A percentile compares a stretch with the other conserved stretches of the same genome.
Evolutionary conservation across 2,888 invertebrate genomes (phyloP).

Genomic region (Carterocephalus palaemon): DNA sequence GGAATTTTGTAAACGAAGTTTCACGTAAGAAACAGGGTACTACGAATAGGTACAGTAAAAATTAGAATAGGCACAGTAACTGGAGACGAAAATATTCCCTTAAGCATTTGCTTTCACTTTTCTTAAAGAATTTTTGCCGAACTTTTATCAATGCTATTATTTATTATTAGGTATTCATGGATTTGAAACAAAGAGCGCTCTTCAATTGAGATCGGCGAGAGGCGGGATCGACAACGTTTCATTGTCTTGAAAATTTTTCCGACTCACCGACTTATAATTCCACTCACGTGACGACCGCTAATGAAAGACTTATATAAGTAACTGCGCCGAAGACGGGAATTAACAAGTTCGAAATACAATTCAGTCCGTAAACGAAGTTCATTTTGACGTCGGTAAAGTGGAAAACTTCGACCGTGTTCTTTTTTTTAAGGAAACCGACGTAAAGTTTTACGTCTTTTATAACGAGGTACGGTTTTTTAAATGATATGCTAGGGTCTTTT

Average conservation of each 20-base stretch:
- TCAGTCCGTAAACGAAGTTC: conserved; percentile 69
- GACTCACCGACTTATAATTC: conserved; percentile 58
- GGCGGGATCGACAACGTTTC: conserved; percentile 29
- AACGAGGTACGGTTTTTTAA: conserved; percentile 49
- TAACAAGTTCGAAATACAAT: conserved; percentile 76
- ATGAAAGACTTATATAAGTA: conserved; percentile 76
- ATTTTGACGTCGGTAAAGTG: conserved; percentile 70
- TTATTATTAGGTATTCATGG: conserved; percentile 24
- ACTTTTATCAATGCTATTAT: conserved; percentile 20
- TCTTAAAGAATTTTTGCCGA: conserved; percentile 11
- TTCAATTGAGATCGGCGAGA: conserved; percentile 16
- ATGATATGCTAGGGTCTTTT: conserved; percentile 21
- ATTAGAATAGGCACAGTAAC: too few species aligned
- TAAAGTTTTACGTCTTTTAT: conserved; percentile 61
- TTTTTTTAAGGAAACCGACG: conserved; percentile 54
- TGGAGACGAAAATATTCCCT: conserved; percentile 9
- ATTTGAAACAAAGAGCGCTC: conserved; percentile 21
- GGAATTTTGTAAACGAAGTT: too few species aligned
- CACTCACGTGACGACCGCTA: conserved; percentile 69
- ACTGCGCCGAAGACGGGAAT: conserved; percentile 66
- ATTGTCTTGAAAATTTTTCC: conserved; percentile 60
- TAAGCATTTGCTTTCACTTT: conserved; percentile 5
- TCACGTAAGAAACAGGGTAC: too few species aligned
- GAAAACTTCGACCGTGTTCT: conserved; percentile 61
- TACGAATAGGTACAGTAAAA: too few species aligned